Evolutionary conservation across 2,797 vertebrate genomes (phyloP), one percentile per base, ranked within the genome.

Genomic region (Crax fasciolata): DNA sequence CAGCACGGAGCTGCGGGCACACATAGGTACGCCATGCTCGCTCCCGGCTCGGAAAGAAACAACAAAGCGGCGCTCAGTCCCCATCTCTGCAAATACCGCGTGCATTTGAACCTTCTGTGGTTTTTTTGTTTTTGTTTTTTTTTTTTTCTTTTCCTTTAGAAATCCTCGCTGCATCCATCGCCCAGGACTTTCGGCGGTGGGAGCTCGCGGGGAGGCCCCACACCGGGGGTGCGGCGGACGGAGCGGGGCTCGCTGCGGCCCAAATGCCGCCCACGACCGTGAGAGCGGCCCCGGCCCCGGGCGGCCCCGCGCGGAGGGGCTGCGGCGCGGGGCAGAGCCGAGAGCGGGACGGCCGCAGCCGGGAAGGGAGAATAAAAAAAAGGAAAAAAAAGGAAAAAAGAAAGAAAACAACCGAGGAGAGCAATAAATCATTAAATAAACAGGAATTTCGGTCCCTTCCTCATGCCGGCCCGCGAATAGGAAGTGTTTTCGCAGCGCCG

Each of bases 391-490:
- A 13, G 3, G 0, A 7, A 30, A 76, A 86, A 75, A 20, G 61
- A 83, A 96, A 92, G 71, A 94, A 96, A 93, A 91, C 71, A 94
- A 79, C 10, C 13, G 66, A 75, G 65, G 87, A 96, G 94, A 81
- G 84, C 87, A 94, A 97, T 97, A 95, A 97, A 96, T 96, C 95
- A 96, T 92, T 58, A 94, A 94, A 90, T 92, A 97, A 96, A 95
- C 86, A 96, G 97, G 81, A 94, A 96, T 96, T 96, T 93, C 90
- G 84, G 88, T 87, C 93, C 39, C 80, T 95, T 95, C 90, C 94
- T 97, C 92, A 87, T 67, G 82, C 84, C 41, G 49, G 75, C 75
- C 91, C 8, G 8, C 30, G 43, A 77, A 61, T 87, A 94, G 90
- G 88, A 86, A 95, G 87, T 91, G 80, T 87, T 92, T 82, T 72